Base-by-base conservation (phyloP, 1,140 invertebrate genomes). In the Globodera ellingtonae region DNA sequence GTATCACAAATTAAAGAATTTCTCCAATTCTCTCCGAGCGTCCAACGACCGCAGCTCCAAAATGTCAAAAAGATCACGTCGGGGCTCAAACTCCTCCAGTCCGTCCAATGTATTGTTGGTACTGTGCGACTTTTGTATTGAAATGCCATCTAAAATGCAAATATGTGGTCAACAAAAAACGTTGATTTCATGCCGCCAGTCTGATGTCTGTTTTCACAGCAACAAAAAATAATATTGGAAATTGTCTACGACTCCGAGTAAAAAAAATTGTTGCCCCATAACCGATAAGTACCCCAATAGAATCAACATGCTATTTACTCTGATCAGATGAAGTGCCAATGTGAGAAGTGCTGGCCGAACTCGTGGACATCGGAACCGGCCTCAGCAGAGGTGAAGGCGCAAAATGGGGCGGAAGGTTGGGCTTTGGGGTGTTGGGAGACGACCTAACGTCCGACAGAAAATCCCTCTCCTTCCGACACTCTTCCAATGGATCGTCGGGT, bases 41-140 rank as follows among this genome's bases (percentile, higher is more conserved):
- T 87, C 86, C 44, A 87, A 79, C 18, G 79, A 88, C 52, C 79
- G 80, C 72, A 88, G 74, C 52, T 89, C 86, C 24, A 87, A 13
- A 47, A 85, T 21, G 65, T 87, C 86, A 69, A 87, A 87, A 18
- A 87, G 73, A 75, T 78, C 71, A 67, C 35, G 72, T 65, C 21
- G 24, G 13, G 69, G 47, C 78, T 87, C 87, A 62, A 87, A 87
- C n/a, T 89, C 86, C 71, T 85, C 82, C 6, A 86, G 84, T 21
- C 59, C 35, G 21, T 81, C n/a, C 62, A 77, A 52, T 77, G 69
- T 62, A 15, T 62, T 62, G 56, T 62, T 62, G 50, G 50, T 52
- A 62, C 18, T 62, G 15, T 13, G 6, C 56, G 56, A 62, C 18
- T 62, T 62, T 62, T 62, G 56, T 15, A 62, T 18, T 6, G 18